These are phyloP conservation scores for Trypoxylus dichotomus DNA, from an alignment of 1,140 invertebrate genomes.

Conservation along the genomic window DNA sequence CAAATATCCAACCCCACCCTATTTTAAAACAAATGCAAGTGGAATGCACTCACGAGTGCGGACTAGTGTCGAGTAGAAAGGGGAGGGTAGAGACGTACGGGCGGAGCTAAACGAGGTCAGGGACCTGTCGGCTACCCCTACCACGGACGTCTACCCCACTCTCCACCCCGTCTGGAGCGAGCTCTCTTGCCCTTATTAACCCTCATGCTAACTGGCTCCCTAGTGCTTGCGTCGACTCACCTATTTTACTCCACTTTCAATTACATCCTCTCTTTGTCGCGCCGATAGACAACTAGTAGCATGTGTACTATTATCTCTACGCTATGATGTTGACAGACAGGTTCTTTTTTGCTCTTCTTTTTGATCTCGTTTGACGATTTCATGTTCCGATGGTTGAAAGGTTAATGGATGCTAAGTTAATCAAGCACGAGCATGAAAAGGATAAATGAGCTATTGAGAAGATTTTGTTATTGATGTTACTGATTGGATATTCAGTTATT, in stretches of 20 bases:
- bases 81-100: slow-evolving; percentile 20
- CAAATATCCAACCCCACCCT: slow-evolving; percentile 27
- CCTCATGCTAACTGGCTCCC: slow-evolving; percentile 35
- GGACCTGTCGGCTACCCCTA: slow-evolving; percentile 43
- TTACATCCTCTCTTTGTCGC: slow-evolving; percentile 29
- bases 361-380: slow-evolving; percentile 2
- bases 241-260: slow-evolving; percentile 36
- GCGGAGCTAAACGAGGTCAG: slow-evolving; percentile 47
- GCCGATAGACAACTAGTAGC: neutral
- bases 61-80: neutral
- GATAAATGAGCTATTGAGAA: neutral
- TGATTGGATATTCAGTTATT: no score
- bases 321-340: neutral
- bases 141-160: slow-evolving; percentile 36
- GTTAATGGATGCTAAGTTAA: neutral
- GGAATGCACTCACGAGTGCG: slow-evolving; percentile 40
- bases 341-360: neutral
- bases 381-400: neutral
- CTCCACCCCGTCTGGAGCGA: slow-evolving; percentile 36
- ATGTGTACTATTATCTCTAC: neutral
- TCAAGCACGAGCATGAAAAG: neutral
- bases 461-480: neutral
- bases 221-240: slow-evolving; percentile 29
- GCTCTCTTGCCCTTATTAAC: slow-evolving; percentile 43
- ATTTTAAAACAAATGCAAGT: slow-evolving; percentile 35